A percentile compares a stretch with the other conserved stretches of the same genome.
phyloP scores from a whole-genome alignment of 2,113 vertebrate species.

The Tachuris rubrigastra region DNA sequence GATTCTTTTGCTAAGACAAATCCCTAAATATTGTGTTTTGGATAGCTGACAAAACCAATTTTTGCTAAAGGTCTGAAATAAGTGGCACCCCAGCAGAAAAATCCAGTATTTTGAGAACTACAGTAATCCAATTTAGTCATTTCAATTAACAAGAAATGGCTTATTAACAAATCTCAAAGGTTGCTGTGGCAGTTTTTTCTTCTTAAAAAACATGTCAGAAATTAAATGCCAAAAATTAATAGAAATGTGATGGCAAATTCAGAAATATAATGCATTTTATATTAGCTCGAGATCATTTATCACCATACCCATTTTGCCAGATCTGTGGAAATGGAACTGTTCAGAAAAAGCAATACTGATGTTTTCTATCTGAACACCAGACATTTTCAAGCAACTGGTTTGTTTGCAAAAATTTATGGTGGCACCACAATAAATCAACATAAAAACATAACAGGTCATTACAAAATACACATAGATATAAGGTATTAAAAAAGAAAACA shows the following conservation, averaged over 20 bases:
- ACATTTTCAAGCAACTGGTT: background rate
- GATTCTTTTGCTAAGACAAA: background rate
- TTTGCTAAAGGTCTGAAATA: background rate
- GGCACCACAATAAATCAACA: background rate
- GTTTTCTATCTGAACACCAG: background rate
- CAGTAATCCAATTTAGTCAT: background rate
- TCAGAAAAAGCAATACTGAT: background rate
- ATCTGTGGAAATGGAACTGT: background rate
- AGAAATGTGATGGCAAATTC: background rate
- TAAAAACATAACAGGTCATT: background rate
- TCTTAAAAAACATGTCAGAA: background rate
- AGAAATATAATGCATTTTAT: background rate
- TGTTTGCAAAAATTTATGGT: background rate
- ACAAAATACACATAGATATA: background rate
- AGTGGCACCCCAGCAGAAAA: background rate
- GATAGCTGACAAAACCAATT: background rate
- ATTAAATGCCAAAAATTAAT: background rate
- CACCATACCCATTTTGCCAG: background rate
- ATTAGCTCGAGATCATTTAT: background rate
- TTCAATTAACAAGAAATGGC: background rate
- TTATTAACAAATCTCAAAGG: background rate
- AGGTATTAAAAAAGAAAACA: background rate
- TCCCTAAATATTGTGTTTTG: background rate
- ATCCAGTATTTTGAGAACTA: background rate
- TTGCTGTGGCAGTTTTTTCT: accelerated